Evolutionary conservation across 2,888 invertebrate genomes (phyloP).

Genomic region (Drosophila falleni): DNA sequence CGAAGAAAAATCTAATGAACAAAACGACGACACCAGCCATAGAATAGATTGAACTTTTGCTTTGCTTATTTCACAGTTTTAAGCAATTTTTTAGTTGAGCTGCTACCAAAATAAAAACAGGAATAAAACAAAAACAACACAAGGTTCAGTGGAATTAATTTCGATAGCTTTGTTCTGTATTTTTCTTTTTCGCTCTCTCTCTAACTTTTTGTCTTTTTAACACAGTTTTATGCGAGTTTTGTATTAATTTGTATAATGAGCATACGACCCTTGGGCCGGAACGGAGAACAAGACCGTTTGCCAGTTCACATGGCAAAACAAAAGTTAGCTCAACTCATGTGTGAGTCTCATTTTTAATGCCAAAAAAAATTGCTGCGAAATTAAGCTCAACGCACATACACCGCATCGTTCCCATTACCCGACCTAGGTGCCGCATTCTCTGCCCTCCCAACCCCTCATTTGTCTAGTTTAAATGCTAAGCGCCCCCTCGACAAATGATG

Average conservation of each 20-base stretch:
- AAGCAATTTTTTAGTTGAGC: slow-evolving; percentile 13
- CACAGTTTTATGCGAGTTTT: slow-evolving; percentile 35
- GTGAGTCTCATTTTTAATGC: slow-evolving; percentile 42
- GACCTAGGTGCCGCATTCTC: too few species aligned
- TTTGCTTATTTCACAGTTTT: slow-evolving; percentile 41
- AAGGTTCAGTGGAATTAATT: slow-evolving; percentile 57
- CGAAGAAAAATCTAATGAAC: slow-evolving; percentile 20
- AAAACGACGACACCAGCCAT: slow-evolving; percentile 22
- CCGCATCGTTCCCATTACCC: slow-evolving; percentile 1
- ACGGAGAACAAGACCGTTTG: slow-evolving; percentile 23
- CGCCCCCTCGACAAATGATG: slow-evolving; percentile 47
- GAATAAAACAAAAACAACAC: slow-evolving; percentile 23
- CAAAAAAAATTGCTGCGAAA: slow-evolving; percentile 50
- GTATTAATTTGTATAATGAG: slow-evolving; percentile 71
- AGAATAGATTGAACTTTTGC: slow-evolving; percentile 48
- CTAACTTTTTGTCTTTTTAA: neutral
- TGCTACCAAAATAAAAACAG: slow-evolving; percentile 9
- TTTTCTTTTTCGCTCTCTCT: neutral
- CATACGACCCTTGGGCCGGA: slow-evolving; percentile 38
- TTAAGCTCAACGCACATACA: slow-evolving; percentile 53
- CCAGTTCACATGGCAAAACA: slow-evolving; percentile 56
- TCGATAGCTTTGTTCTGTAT: slow-evolving; percentile 20
- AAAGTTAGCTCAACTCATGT: slow-evolving; percentile 37
- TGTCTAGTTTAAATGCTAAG: slow-evolving; percentile 32
- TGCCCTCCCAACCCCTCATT: neutral